These are phyloP conservation scores for Neodon shergylaensis DNA, from an alignment of 2,113 vertebrate species.

Conservation along the genomic window DNA sequence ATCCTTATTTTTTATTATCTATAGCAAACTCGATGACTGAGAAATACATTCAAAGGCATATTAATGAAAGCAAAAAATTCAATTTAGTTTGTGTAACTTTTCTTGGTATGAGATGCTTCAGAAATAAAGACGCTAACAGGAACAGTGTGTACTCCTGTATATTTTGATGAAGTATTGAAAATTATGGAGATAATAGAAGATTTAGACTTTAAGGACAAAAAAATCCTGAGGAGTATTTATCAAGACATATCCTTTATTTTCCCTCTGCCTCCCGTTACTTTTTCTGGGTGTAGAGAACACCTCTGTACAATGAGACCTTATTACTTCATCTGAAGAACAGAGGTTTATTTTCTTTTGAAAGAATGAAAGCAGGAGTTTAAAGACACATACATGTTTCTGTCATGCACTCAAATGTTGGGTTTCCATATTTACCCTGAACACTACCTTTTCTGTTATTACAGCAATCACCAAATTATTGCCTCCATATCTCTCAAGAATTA, in stretches of 20 bases:
- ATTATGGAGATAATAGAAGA: neutral
- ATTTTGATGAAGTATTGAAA: neutral
- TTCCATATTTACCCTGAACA: neutral
- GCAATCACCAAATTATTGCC: neutral
- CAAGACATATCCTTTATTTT: neutral
- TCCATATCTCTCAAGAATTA: neutral
- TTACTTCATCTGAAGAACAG: neutral
- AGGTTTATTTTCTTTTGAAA: neutral
- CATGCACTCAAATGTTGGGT: neutral
- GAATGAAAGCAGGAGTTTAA: neutral
- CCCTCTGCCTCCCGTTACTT: neutral
- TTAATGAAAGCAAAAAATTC: neutral
- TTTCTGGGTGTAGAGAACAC: neutral
- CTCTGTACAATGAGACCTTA: no score
- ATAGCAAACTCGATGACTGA: neutral
- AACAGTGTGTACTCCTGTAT: accelerated
- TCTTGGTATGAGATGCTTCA: no score
- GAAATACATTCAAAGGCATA: neutral
- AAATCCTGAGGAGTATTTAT: no score
- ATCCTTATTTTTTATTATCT: neutral
- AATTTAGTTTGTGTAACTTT: neutral
- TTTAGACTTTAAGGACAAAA: no score
- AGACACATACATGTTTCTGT: neutral
- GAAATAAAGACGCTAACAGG: neutral
- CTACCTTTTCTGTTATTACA: neutral